Base-by-base conservation (phyloP, 1,140 invertebrate species). In the Nixonia krombeini region DNA sequence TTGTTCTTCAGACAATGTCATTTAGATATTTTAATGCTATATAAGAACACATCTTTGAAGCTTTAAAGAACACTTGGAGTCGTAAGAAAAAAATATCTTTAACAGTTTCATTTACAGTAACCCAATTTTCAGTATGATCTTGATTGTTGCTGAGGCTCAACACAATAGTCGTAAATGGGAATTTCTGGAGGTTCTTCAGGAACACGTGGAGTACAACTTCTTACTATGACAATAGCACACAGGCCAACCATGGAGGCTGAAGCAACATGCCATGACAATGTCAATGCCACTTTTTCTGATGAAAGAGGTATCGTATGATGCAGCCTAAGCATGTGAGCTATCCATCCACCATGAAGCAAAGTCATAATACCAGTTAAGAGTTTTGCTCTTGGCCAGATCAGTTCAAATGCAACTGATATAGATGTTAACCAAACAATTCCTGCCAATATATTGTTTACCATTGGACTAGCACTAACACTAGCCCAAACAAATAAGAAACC, bases 301-400 rank as follows among this genome's bases (percentile, higher is more conserved):
- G 46, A 28, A 0, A 73, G 25, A 38, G 47, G 26, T 4, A 69
- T 58, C 4, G 47, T 44, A 2, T 56, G 64, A 42, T 72, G 70
- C 13, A 79, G 44, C 42, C 78, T 42, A 5, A 83, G 74, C 71
- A 82, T 79, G 28, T 84, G 82, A 4, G 79, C 76, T 28, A 84
- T 78, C 84, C 84, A 86, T 42, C 66, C 59, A 16, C 84, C 84
- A 44, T 86, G 84, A 4, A 85, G 40, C 1, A 86, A 47, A 10
- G 83, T 82, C 0, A 75, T 70, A 25, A 56, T 55, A 15, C 74
- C 78, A 61, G 78, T 75, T 2, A 84, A 50, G 1, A 84, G 64
- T n/a, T 77, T 81, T 2, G 76, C 51, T 42, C 79, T 81, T 0
- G 81, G 79, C 78, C 82, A 79, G 0, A 82, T 67, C 5, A 82